Conservation (phyloP, 2,888 invertebrate species). For the Drosophila borealis region DNA sequence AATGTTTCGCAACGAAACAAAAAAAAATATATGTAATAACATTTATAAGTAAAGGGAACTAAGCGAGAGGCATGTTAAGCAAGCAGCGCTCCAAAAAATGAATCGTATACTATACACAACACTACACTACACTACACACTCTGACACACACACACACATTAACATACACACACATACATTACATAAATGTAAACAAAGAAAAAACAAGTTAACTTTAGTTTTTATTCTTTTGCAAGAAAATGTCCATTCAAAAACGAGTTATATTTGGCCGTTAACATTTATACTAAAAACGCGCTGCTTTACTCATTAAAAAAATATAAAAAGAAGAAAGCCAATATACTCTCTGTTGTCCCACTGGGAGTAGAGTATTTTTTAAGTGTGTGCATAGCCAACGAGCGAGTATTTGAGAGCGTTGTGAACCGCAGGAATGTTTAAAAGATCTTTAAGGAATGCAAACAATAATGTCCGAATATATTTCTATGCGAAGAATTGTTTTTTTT, state of each 20-base stretch:
- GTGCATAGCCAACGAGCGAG: slow-evolving; percentile 29
- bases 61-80: slow-evolving; percentile 29
- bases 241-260: slow-evolving; percentile 52
- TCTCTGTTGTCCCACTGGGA: slow-evolving; percentile 8
- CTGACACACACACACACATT: slow-evolving; percentile 14
- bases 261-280: slow-evolving; percentile 42
- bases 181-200: slow-evolving; percentile 34
- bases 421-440: slow-evolving; percentile 14
- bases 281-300: slow-evolving; percentile 38
- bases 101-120: slow-evolving; percentile 43
- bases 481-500: slow-evolving; percentile 59
- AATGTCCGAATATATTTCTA: slow-evolving; percentile 42
- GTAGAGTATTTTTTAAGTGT: slow-evolving; percentile 18
- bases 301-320: slow-evolving; percentile 8
- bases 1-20: slow-evolving; percentile 80
- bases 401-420: slow-evolving; percentile 29
- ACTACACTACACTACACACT: slow-evolving; percentile 10
- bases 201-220: slow-evolving; percentile 53
- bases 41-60: slow-evolving; percentile 40
- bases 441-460: slow-evolving; percentile 29
- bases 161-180: slow-evolving; percentile 25
- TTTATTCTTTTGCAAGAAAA: slow-evolving; percentile 44
- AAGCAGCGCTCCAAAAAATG: slow-evolving; percentile 52
- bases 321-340: slow-evolving; percentile 20
- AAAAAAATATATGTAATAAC: slow-evolving; percentile 50